These are phyloP conservation scores for Gopherus flavomarginatus DNA, from an alignment of 2,113 vertebrate genomes.

Conservation along the genomic window DNA sequence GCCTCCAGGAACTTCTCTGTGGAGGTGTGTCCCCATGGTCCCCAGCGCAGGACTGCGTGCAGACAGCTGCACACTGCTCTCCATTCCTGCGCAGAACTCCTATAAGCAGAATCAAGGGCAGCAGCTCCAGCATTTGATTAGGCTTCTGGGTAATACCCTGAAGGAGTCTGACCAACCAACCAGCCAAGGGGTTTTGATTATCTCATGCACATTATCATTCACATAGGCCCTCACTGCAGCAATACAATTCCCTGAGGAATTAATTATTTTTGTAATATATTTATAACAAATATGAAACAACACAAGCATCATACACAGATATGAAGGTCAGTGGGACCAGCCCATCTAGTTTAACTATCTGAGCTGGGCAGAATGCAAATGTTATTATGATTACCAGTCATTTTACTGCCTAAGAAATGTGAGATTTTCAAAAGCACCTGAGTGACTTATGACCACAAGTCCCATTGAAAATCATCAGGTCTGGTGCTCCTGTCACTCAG, in stretches of 20 bases:
- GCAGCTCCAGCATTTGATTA: background rate
- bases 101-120: background rate
- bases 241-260: background rate
- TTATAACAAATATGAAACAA: background rate
- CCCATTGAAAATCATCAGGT: constrained; percentile 44
- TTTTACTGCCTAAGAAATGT: background rate
- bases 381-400: constrained; percentile 15
- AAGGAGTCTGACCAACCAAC: background rate
- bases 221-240: background rate
- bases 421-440: background rate
- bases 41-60: too few relatives aligned
- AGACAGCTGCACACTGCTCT: background rate
- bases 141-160: background rate
- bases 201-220: background rate
- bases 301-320: rapidly evolving
- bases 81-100: background rate
- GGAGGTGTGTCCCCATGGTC: too few relatives aligned
- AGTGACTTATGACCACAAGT: background rate
- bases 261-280: background rate
- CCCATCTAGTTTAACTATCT: background rate
- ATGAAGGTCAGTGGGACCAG: background rate
- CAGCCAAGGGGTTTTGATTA: background rate
- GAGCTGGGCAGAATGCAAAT: background rate
- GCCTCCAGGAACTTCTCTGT: background rate
- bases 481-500: constrained; percentile 47